phyloP scores from a whole-genome alignment of 1,140 invertebrate species.

The Drosophila willistoni region DNA sequence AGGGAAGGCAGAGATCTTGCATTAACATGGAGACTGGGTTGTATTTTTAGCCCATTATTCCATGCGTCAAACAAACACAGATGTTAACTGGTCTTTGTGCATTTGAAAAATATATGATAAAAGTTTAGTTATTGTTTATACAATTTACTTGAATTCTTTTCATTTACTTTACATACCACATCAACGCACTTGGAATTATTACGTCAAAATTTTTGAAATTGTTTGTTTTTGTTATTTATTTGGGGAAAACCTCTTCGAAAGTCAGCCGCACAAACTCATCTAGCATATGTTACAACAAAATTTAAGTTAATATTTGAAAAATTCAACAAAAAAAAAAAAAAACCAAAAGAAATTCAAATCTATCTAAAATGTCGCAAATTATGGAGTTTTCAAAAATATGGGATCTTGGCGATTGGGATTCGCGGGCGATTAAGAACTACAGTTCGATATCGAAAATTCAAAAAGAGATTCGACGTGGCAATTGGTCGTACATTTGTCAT shows the following conservation, averaged over 20 bases:
- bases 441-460: slow-evolving; percentile 47
- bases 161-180: background rate
- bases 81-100: background rate
- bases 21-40: background rate
- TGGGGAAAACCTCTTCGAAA: slow-evolving; percentile 5
- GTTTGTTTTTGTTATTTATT: background rate
- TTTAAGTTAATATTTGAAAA: background rate
- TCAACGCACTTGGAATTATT: slow-evolving; percentile 1
- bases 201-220: background rate
- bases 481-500: slow-evolving; percentile 53
- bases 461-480: slow-evolving; percentile 51
- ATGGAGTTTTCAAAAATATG: slow-evolving; percentile 33
- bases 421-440: slow-evolving; percentile 51
- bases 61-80: slow-evolving; percentile 1
- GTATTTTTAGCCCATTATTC: background rate
- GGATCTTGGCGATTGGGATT: slow-evolving; percentile 61
- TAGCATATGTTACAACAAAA: background rate
- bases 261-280: background rate
- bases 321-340: background rate
- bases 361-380: background rate
- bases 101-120: background rate
- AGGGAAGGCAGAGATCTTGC: background rate
- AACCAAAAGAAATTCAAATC: background rate
- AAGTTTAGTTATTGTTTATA: background rate
- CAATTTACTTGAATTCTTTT: background rate